A percentile compares a stretch with the other conserved stretches of the same genome.
phyloP scores from a whole-genome alignment of 2,113 vertebrate genomes.

The Pseudopodoces humilis region DNA sequence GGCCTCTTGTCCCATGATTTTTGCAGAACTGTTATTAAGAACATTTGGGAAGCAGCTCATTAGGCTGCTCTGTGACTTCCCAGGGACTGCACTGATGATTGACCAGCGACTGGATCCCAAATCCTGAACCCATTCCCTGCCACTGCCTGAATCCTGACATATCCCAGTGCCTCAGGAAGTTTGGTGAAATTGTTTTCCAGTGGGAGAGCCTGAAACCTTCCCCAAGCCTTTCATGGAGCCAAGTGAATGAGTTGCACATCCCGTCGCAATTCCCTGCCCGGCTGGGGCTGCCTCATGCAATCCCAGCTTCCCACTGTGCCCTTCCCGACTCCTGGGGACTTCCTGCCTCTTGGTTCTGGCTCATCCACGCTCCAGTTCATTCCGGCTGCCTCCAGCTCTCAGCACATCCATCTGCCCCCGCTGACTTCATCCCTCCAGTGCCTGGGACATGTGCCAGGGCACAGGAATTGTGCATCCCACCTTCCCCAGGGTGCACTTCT shows the following conservation, averaged over 20 bases:
- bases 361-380: neutral
- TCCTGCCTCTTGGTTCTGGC: slow-evolving; percentile 20
- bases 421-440: slow-evolving; percentile 23
- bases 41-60: neutral
- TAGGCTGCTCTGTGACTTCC: neutral
- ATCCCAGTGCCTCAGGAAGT: neutral
- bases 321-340: slow-evolving; percentile 29
- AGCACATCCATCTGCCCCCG: slow-evolving; percentile 18
- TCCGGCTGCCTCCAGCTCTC: slow-evolving; percentile 18
- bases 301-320: slow-evolving; percentile 34
- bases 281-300: neutral
- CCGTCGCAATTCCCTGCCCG: neutral
- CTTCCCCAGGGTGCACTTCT: neutral
- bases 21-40: neutral
- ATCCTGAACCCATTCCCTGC: neutral
- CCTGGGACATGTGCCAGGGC: neutral
- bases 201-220: neutral
- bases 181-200: neutral
- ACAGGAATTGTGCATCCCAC: neutral
- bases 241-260: neutral
- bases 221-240: neutral
- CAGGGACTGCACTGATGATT: neutral
- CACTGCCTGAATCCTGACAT: neutral
- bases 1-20: neutral
- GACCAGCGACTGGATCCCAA: neutral